Base-by-base conservation (phyloP, 2,113 vertebrate genomes). In the cat (Felis catus) region DNA sequence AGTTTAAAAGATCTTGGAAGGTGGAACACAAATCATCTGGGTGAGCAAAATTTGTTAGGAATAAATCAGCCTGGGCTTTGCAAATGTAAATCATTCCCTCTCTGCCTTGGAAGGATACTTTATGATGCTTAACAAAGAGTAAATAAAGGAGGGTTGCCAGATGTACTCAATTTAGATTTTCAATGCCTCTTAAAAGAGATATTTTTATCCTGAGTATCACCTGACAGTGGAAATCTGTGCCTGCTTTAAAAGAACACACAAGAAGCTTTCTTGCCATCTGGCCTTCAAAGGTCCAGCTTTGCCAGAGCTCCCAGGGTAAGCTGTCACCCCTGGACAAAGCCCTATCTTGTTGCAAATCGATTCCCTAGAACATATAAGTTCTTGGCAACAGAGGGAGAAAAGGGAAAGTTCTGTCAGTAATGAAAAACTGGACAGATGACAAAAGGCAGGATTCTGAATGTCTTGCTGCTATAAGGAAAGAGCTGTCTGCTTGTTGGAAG, bases 101-200 rank as follows among this genome's bases (percentile, higher is more conserved):
- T 95, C 76, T 86, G 91, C 85, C 90, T 95, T 95, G 95, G 96
- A 97, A 97, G 80, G 66, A 79, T 97, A 96, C 96, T 98, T 97
- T 97, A 96, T 96, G 98, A 90, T 96, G 94, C 92, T 98, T 97
- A 97, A 98, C 85, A 92, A 95, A 97, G 85, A 97, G 97, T 98
- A 98, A 97, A 98, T 97, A 98, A 97, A 97, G 79, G 91, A 98
- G 71, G 68, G 3, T 74, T 97, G 96, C 97, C 98, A 98, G 97
- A 97, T 96, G 97, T 95, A 94, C 89, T 97, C 95, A 91, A 97
- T 97, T 98, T 98, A 91, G 95, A 74, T 89, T 94, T 97, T 97
- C 94, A 86, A 23, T 85, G 79, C 97, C 82, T 96, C 85, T 97
- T 89, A 70, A 96, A 94, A 55, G 82, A 97, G 92, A 92, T 94